These are phyloP conservation scores for Caenorhabditis zanzibari DNA, from an alignment of 2,888 invertebrate genomes.

Conservation along the genomic window DNA sequence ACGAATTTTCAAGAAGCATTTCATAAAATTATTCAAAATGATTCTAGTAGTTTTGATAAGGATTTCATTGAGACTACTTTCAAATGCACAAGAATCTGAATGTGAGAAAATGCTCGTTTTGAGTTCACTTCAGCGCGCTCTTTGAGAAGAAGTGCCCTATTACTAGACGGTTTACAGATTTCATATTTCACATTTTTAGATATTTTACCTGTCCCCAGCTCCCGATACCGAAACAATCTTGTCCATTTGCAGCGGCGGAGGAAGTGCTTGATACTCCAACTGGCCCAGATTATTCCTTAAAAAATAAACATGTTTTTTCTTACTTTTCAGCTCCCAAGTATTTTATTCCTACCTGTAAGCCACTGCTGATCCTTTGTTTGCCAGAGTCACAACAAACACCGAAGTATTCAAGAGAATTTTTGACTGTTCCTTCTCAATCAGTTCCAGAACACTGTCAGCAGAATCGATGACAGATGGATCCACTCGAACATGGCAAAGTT, in stretches of 20 bases:
- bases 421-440: conserved; percentile 41
- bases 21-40: too few relatives aligned
- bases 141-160: too few relatives aligned
- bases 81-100: too few relatives aligned
- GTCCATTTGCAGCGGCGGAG: conserved; percentile 50
- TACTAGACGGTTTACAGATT: too few relatives aligned
- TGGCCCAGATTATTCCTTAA: conserved; percentile 52
- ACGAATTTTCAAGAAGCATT: too few relatives aligned
- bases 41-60: too few relatives aligned
- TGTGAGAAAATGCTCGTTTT: too few relatives aligned
- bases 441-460: conserved; percentile 49
- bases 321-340: background rate
- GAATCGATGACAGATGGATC: conserved; percentile 42
- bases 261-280: conserved; percentile 29
- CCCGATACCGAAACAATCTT: conserved; percentile 80
- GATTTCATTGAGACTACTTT: too few relatives aligned
- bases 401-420: conserved; percentile 60
- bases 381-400: conserved; percentile 67
- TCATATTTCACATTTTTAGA: too few relatives aligned
- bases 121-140: too few relatives aligned
- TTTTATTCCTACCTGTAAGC: conserved; percentile 50
- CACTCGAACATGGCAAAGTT: conserved; percentile 32
- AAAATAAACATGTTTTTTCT: too few relatives aligned
- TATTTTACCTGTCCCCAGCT: conserved; percentile 76
- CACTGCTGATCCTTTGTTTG: conserved; percentile 67